These are phyloP conservation scores for Anarrhichthys ocellatus DNA, from an alignment of 2,113 vertebrate genomes.

Conservation along the genomic window DNA sequence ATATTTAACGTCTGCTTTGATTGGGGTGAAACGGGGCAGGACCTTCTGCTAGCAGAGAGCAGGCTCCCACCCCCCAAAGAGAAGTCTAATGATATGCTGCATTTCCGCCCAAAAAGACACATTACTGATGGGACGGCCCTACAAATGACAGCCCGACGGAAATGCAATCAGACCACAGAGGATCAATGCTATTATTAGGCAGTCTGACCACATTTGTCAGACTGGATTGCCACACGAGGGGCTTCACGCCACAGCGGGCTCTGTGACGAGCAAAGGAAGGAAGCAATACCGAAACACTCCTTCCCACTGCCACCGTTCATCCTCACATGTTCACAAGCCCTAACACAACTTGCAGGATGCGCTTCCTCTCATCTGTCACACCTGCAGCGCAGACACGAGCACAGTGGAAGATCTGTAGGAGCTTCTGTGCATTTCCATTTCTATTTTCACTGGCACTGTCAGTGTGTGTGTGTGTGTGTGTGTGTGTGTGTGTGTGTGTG, in stretches of 20 bases:
- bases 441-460: too few relatives aligned
- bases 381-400: too few relatives aligned
- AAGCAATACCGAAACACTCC: constrained; percentile 22
- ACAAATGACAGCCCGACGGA: constrained; percentile 58
- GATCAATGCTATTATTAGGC: constrained; percentile 51
- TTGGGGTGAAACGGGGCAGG: constrained; percentile 38
- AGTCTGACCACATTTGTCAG: constrained; percentile 63
- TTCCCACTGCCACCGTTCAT: constrained; percentile 1
- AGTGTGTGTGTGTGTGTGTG: too few relatives aligned
- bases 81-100: constrained; percentile 64
- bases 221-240: constrained; percentile 54
- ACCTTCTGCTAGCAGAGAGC: constrained; percentile 28
- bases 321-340: constrained; percentile 30
- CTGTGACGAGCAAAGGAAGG: constrained; percentile 31
- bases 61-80: constrained; percentile 6
- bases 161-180: constrained; percentile 56
- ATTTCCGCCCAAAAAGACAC: constrained; percentile 54
- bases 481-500: too few relatives aligned
- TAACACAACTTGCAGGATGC: too few relatives aligned
- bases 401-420: too few relatives aligned
- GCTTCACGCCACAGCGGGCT: constrained; percentile 17
- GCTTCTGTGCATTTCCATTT: too few relatives aligned
- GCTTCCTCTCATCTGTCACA: too few relatives aligned
- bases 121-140: constrained; percentile 50
- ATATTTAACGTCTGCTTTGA: constrained; percentile 21